phyloP scores from a whole-genome alignment of 2,113 vertebrate genomes.

The Cardinalis cardinalis region DNA sequence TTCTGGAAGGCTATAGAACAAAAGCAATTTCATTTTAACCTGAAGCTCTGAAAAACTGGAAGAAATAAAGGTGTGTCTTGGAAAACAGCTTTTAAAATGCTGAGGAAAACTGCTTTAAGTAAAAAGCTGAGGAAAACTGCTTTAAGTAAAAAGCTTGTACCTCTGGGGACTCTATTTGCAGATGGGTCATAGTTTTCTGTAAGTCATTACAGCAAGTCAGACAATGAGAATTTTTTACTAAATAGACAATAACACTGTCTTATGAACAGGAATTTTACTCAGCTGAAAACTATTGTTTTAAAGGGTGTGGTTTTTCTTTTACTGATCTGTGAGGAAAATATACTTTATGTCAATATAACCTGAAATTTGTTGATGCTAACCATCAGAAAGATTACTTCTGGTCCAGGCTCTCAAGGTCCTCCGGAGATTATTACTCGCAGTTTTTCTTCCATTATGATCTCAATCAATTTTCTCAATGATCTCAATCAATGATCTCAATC shows the following conservation, averaged over 20 bases:
- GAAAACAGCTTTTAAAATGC: not conserved
- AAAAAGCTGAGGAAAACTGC: not conserved
- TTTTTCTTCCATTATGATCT: not conserved
- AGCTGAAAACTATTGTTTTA: not conserved
- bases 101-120: not conserved
- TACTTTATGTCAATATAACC: not conserved
- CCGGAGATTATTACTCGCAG: not conserved
- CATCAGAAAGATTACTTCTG: not conserved
- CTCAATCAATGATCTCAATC: not conserved
- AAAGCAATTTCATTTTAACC: not conserved
- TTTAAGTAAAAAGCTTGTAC: not conserved
- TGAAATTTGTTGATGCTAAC: not conserved
- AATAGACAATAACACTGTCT: not conserved
- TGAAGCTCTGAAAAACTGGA: not conserved
- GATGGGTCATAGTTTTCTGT: not conserved
- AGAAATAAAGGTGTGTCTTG: not conserved
- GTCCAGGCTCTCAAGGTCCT: not conserved
- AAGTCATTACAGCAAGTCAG: not conserved
- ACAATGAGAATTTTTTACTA: not conserved
- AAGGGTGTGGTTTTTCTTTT: not conserved
- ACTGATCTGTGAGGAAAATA: not conserved
- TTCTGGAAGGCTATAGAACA: not conserved
- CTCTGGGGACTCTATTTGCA: not conserved
- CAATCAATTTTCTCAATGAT: not conserved
- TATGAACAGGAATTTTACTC: not conserved